A percentile compares a stretch with the other conserved stretches of the same genome.
phyloP scores from a whole-genome alignment of 2,113 vertebrate genomes.

The Eptesicus fuscus region DNA sequence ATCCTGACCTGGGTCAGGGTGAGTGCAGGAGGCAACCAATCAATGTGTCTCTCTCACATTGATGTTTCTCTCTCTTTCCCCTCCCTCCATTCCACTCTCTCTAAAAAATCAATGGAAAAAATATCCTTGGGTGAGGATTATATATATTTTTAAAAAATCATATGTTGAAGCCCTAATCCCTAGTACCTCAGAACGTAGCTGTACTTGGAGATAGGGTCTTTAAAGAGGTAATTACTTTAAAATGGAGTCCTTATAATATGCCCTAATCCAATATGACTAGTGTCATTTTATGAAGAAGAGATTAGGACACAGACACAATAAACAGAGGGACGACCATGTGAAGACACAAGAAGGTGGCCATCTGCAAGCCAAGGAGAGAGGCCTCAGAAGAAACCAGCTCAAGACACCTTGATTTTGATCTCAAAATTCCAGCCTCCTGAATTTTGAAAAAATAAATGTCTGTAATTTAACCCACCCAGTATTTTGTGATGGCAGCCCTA shows the following conservation, averaged over 20 bases:
- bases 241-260: background rate
- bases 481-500: background rate
- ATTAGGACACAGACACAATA: background rate
- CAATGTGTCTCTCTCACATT: no score
- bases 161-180: background rate
- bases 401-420: background rate
- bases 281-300: background rate
- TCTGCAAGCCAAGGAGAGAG: background rate
- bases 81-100: no score
- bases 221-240: background rate
- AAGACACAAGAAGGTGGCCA: background rate
- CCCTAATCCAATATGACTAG: background rate
- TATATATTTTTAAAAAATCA: background rate
- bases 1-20: no score
- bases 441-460: background rate
- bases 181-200: background rate
- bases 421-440: background rate
- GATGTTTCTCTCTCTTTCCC: no score
- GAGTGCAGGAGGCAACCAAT: no score
- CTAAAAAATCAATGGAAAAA: no score
- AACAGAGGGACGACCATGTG: background rate
- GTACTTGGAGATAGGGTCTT: background rate
- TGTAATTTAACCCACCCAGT: no score
- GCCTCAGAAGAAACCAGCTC: background rate
- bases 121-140: no score